phyloP scores from a whole-genome alignment of 53 echinoderm and acorn worm species.

The Echinometra lucunter region DNA sequence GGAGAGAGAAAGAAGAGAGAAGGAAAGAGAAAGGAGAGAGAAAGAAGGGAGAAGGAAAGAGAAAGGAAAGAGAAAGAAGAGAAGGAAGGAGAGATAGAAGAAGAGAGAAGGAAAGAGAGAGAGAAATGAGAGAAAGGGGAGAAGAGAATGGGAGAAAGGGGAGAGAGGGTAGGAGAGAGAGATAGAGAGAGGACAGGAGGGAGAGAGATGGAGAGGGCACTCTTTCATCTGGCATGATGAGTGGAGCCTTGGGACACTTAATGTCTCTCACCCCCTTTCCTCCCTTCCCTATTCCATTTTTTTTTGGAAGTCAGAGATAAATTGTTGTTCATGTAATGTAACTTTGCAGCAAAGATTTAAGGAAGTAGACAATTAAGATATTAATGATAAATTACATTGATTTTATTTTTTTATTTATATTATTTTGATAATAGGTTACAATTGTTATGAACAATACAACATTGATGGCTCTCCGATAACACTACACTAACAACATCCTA shows the following conservation, averaged over 20 bases:
- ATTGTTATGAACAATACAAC: too few relatives aligned
- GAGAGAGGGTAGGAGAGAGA: background rate
- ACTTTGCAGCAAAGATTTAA: too few relatives aligned
- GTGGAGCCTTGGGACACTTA: background rate
- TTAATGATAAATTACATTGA: too few relatives aligned
- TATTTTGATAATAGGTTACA: too few relatives aligned
- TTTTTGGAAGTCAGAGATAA: too few relatives aligned
- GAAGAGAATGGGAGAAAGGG: background rate
- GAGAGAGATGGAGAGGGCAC: background rate
- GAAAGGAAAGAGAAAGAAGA: too few relatives aligned
- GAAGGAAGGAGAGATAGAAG: background rate
- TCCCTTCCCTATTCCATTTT: too few relatives aligned
- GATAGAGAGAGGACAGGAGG: background rate
- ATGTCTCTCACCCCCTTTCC: background rate
- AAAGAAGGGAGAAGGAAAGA: background rate
- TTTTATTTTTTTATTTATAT: too few relatives aligned
- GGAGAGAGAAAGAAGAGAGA: background rate
- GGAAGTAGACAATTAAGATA: too few relatives aligned
- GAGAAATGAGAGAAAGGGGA: background rate
- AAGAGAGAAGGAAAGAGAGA: background rate
- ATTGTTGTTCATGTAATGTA: too few relatives aligned
- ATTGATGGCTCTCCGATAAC: too few relatives aligned
- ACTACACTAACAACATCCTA: too few relatives aligned
- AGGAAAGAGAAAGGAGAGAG: background rate
- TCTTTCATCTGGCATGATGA: slow-evolving; percentile 15